phyloP scores from a whole-genome alignment of 1,140 invertebrate genomes.

The Contarinia nasturtii region DNA sequence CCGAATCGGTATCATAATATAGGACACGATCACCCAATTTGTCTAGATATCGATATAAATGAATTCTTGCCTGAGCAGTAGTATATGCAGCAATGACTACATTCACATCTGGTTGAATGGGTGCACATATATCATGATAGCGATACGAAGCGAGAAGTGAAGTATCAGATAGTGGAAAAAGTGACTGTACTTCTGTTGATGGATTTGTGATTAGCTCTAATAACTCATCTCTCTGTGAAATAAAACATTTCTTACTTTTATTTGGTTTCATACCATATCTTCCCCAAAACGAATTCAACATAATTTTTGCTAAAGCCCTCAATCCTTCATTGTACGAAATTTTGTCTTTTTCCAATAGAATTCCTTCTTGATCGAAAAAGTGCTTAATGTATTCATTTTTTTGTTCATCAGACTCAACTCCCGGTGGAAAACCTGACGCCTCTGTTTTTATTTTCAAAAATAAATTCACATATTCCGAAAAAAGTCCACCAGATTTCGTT shows the following conservation, averaged over 20 bases:
- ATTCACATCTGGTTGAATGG: no score
- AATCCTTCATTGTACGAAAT: not conserved
- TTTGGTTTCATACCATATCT: slow-evolving; percentile 5
- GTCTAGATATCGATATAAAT: not conserved
- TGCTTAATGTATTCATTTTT: not conserved
- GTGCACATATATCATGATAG: no score
- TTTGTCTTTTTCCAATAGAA: not conserved
- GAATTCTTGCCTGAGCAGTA: not conserved
- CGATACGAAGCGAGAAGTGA: no score
- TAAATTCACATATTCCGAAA: not conserved
- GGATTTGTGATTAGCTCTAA: no score
- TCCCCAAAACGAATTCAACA: slow-evolving; percentile 7
- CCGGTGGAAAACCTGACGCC: not conserved
- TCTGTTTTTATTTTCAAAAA: not conserved
- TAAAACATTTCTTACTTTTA: no score
- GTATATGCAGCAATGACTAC: not conserved
- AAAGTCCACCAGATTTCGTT: not conserved
- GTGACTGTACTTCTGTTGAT: no score
- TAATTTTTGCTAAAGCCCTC: slow-evolving; percentile 3
- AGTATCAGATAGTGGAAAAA: no score
- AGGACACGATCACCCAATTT: not conserved
- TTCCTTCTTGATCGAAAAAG: not conserved
- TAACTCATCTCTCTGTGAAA: no score
- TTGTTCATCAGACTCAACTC: not conserved
- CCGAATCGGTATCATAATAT: not conserved